Base-by-base conservation (phyloP, 1,140 invertebrate genomes). In the Anastatus disparis region DNA sequence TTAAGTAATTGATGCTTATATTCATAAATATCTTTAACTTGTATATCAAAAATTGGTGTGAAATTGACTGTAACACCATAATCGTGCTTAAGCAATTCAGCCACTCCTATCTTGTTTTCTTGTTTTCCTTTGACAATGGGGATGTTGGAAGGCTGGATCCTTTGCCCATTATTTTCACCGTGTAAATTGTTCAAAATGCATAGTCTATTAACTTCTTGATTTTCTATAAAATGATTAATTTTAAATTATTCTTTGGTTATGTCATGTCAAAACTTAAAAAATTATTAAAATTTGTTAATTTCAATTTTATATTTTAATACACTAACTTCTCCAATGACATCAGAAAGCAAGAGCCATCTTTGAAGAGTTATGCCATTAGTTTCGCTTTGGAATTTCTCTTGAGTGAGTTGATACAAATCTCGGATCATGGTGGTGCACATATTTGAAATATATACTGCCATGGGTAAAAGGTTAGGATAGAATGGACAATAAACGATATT, bases 371-470 rank as follows among this genome's bases (percentile, higher is more conserved):
- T 99, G 67, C 97, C 97, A 83, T 99, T 99, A 0, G 97, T 99
- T 87, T 99, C 98, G 86, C 99, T 99, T 86, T 99, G 97, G 90
- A 99, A 99, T 82, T 96, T 97, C 68, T 98, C 92, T 0, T 97
- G 98, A 72, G 87, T 92, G 89, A 99, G 91, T 84, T 99, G 95
- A 78, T 93, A 96, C 85, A 99, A 99, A 82, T 99, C 95, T 55
- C 84, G 88, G 82, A 99, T n/a, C n/a, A n/a, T n/a, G n/a, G n/a
- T n/a, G n/a, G n/a, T n/a, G n/a, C n/a, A n/a, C n/a, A n/a, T n/a
- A n/a, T n/a, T n/a, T n/a, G n/a, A n/a, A n/a, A n/a, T n/a, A n/a
- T n/a, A n/a, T n/a, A n/a, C n/a, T n/a, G n/a, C n/a, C n/a, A n/a
- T n/a, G n/a, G n/a, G n/a, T n/a, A n/a, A n/a, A n/a, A n/a, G n/a